Base-by-base conservation (phyloP, 2,113 vertebrate genomes). In the Trogon surrucura region DNA sequence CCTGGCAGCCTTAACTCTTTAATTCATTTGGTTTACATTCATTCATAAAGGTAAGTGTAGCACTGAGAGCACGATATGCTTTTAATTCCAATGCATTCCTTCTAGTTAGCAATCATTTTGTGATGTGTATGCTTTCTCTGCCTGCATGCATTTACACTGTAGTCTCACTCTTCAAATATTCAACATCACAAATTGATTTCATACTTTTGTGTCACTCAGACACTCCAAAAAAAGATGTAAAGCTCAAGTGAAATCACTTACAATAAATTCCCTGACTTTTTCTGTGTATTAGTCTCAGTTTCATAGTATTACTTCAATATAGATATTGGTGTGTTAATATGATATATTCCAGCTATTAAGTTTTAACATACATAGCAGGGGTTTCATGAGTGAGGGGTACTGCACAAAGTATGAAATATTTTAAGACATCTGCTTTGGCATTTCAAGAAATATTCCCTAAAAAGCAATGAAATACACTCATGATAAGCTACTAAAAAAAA, bases 351-450 rank as follows among this genome's bases (percentile, higher is more conserved):
- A 88, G 75, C 80, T 86, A 96, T 96, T 97, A 97, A 94, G 70
- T 95, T 98, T 97, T 97, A 97, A 96, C 54, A 80, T 82, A 44
- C 72, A 64, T 85, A 93, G 41, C 78, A 91, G 51, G 18, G 8
- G 5, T 88, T 98, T 97, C 96, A 97, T 88, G 83, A 66, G 19
- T 65, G 89, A 95, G 81, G 65, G 16, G 80, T 97, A 88, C 93
- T 96, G 61, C 54, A 86, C 80, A 96, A 95, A 80, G 66, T 80
- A 95, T 62, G 91, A 96, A 85, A 51, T 41, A 73, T 97, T 97
- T 97, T 96, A 97, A 95, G 92, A 96, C 94, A 96, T 88, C 95
- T 97, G 95, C 67, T 95, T 95, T 97, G 92, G 72, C 78, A 96
- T 97, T 98, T 97, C 93, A 95, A 95, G 87, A 96, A 91, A 94